A percentile compares a stretch with the other conserved stretches of the same genome.
Evolutionary conservation across 1,140 invertebrate species (phyloP).

Genomic region (Dufourea novaeangliae): DNA sequence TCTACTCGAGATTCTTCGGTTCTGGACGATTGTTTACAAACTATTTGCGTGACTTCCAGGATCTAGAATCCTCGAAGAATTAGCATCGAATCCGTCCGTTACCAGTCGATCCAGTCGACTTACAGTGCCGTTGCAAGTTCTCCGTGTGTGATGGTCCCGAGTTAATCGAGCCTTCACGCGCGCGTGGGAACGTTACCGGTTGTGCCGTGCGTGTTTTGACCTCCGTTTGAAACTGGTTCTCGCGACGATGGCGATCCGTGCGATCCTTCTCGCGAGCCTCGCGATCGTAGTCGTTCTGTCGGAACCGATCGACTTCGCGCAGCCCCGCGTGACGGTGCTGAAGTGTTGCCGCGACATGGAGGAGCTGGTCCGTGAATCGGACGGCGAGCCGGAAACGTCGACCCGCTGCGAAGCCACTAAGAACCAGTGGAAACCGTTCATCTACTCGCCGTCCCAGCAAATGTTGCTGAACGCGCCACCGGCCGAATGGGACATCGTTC

Average conservation of each 20-base stretch:
- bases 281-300: background rate
- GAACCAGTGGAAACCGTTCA: slow-evolving; percentile 78
- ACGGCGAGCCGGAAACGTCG: slow-evolving; percentile 31
- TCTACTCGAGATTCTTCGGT: no score
- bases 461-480: slow-evolving; percentile 75
- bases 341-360: slow-evolving; percentile 82
- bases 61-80: no score
- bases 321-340: slow-evolving; percentile 72
- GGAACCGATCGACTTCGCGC: slow-evolving; percentile 26
- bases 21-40: no score
- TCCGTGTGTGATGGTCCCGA: background rate
- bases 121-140: no score
- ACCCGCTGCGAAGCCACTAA: slow-evolving; percentile 61
- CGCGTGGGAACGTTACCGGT: background rate
- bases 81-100: no score
- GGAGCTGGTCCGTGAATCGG: slow-evolving; percentile 65
- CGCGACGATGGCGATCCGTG: slow-evolving; percentile 1
- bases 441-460: slow-evolving; percentile 80
- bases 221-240: background rate
- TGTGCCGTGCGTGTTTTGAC: no score
- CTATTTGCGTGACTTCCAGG: no score
- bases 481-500: slow-evolving; percentile 78
- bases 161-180: background rate
- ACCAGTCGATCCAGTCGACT: no score
- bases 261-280: slow-evolving; percentile 8